Base-by-base conservation (phyloP, 2,797 vertebrate species). In the Tarsius wallacei region DNA sequence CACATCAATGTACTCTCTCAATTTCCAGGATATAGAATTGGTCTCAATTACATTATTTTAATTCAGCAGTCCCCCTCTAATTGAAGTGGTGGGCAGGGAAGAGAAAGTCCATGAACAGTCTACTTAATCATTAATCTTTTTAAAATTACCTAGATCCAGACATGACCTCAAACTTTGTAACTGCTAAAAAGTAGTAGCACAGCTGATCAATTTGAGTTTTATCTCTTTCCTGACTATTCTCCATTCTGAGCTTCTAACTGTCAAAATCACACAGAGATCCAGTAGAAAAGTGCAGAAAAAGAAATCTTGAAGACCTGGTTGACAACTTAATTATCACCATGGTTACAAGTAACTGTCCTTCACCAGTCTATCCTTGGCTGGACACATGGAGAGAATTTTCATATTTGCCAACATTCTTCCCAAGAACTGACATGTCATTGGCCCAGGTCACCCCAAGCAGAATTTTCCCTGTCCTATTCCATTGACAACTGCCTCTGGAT, bases 231-330 rank as follows among this genome's bases (percentile, higher is more conserved):
- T 26, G 13, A 33, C 13, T 61, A 95, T 66, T 49, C 28, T 13
- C 28, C 0, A 31, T 85, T 87, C 42, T 71, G 21, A 94, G n/a
- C 33, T 55, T 26, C 53, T 95, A 87, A 28, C 13, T 49, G 22
- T 70, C 81, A 96, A 63, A 85, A 59, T 93, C 51, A 84, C 7
- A 49, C 89, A 91, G 74, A 61, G 55, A 96, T 74, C 16, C 10
- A 36, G n/a, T n/a, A 86, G 86, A 74, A 88, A 84, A 68, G 33
- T 86, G 21, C 49, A 91, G 36, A 13, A 73, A 33, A 59, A 42
- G 42, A 90, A 83, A 9, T 22, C 16, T 19, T 47, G 31, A 80
- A 71, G 33, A 64, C 31, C 2, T 94, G 73, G 42, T 84, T 4
- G 31, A 80, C 57, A 74, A 76, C 61, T 71, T 63, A 88, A n/a